Percentiles rank a stretch among this genome's conserved stretches.
phyloP scores from a whole-genome alignment of 2,113 vertebrate species.

The Morone chrysops region DNA sequence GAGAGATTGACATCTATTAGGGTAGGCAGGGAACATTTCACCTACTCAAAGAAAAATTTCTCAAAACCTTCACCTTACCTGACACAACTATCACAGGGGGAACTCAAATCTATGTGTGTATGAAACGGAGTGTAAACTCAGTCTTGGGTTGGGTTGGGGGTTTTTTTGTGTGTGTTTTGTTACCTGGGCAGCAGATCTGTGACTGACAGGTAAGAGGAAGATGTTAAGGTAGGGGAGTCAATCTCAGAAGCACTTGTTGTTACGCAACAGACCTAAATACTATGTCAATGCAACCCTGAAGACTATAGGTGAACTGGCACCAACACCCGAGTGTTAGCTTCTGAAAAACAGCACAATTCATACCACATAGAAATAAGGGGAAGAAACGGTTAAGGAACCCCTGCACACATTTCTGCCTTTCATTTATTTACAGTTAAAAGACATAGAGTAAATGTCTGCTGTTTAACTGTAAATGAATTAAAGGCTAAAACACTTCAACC shows the following conservation, averaged over 20 bases:
- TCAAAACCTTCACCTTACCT: conserved; percentile 27
- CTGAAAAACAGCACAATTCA: background rate
- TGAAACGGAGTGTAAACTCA: conserved; percentile 10
- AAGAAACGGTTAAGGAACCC: background rate
- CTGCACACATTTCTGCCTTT: too few species aligned
- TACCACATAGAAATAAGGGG: background rate
- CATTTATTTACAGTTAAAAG: too few species aligned
- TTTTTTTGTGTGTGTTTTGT: conserved; percentile 56
- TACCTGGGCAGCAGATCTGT: conserved; percentile 31
- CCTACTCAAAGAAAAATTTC: background rate
- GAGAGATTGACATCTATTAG: conserved; percentile 1
- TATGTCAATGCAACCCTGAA: conserved; percentile 8
- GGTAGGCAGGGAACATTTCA: background rate
- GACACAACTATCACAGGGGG: conserved; percentile 29
- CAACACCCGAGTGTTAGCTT: background rate
- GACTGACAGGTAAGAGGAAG: conserved; percentile 61
- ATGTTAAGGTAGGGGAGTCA: conserved; percentile 35
- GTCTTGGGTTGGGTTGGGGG: background rate
- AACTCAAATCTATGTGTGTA: background rate
- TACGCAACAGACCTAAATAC: conserved; percentile 45
- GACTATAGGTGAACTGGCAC: background rate
- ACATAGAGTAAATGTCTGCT: too few species aligned
- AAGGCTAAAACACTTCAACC: too few species aligned
- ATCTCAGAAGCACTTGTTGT: conserved; percentile 8
- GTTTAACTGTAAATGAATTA: too few species aligned